Percentiles rank a stretch among this genome's conserved stretches.
Conservation (phyloP, 2,113 vertebrate species). For the Corythaixoides concolor region DNA sequence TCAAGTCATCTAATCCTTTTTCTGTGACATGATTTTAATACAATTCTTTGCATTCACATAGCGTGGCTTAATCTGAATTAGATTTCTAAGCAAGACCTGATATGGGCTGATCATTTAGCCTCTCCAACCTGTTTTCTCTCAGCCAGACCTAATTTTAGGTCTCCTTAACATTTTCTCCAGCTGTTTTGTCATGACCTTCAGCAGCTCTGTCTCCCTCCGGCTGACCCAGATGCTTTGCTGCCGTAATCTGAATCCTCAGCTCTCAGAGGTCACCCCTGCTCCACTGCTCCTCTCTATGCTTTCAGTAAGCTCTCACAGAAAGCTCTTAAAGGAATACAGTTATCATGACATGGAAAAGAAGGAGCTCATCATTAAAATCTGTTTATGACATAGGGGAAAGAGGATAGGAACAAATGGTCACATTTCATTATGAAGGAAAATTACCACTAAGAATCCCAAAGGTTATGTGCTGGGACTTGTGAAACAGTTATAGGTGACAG, state of each 20-base stretch:
- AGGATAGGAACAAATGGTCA: background rate
- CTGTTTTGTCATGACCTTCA: background rate
- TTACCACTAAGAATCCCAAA: background rate
- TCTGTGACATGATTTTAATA: background rate
- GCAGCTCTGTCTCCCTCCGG: background rate
- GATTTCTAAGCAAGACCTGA: background rate
- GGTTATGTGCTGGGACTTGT: background rate
- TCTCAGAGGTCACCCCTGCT: background rate
- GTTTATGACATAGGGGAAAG: background rate
- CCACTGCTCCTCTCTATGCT: background rate
- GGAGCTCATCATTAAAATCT: background rate
- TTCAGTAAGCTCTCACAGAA: background rate
- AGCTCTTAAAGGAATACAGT: background rate
- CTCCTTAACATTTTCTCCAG: background rate
- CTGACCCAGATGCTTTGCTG: slow-evolving; percentile 14
- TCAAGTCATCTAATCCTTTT: background rate
- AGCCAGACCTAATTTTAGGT: background rate
- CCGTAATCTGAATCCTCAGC: background rate
- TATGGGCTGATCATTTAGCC: background rate
- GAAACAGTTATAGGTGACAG: background rate
- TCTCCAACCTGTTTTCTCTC: background rate
- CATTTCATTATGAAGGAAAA: background rate
- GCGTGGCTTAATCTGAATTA: background rate
- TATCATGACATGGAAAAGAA: background rate
- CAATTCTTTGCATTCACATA: background rate